A percentile compares a stretch with the other conserved stretches of the same genome.
Evolutionary conservation across 2,797 vertebrate genomes (phyloP).

Genomic region (Phataginus tricuspis): DNA sequence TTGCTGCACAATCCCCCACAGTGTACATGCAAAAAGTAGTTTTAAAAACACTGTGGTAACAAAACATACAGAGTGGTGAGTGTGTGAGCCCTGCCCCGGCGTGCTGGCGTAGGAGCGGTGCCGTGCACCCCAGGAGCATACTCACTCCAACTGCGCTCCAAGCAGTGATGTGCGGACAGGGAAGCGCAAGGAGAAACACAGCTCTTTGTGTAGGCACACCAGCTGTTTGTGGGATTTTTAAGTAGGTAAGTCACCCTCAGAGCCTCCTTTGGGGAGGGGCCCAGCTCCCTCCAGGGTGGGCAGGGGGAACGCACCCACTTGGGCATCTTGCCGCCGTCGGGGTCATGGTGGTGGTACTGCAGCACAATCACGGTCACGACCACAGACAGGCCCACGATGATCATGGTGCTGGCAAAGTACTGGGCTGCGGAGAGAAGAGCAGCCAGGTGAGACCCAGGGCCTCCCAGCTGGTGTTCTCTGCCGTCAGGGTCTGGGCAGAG

Average conservation of each 20-base stretch:
- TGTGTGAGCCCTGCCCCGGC: not conserved
- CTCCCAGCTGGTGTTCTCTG: not conserved
- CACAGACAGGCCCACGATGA: constrained; percentile 90
- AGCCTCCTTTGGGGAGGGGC: rapidly evolving
- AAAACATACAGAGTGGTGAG: not conserved
- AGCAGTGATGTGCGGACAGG: not conserved
- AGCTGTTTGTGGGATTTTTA: not conserved
- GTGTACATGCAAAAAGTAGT: not conserved
- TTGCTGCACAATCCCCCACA: rapidly evolving
- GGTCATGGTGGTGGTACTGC: constrained; percentile 90
- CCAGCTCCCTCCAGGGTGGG: not conserved
- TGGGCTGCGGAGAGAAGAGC: constrained; percentile 85
- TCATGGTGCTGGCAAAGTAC: constrained; percentile 91
- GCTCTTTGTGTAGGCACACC: not conserved
- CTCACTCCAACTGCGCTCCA: rapidly evolving
- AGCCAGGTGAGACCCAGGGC: not conserved
- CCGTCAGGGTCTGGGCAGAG: not conserved
- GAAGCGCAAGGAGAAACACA: not conserved
- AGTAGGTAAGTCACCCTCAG: not conserved
- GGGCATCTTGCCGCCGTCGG: constrained; percentile 90
- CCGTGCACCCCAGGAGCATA: rapidly evolving
- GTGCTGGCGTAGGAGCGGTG: not conserved
- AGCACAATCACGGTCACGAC: constrained; percentile 89
- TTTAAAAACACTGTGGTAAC: not conserved
- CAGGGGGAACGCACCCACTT: constrained; percentile 87